Evolutionary conservation across 2,888 invertebrate genomes (phyloP).

Genomic region (Eilema caniola): DNA sequence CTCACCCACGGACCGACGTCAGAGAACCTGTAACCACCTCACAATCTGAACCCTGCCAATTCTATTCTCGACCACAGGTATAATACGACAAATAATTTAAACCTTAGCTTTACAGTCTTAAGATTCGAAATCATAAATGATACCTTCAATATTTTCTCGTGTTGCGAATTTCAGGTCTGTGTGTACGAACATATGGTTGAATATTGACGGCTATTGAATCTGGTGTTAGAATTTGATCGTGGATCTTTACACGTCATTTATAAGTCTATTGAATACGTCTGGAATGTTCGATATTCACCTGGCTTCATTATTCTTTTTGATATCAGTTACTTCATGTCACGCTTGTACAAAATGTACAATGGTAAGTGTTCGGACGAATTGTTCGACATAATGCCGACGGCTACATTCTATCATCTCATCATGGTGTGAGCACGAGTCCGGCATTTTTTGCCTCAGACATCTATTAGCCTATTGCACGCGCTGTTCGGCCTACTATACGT

Average conservation of each 20-base stretch:
- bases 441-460: too few species aligned
- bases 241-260: slow-evolving; percentile 61
- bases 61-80: slow-evolving; percentile 74
- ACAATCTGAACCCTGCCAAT: slow-evolving; percentile 69
- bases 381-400: too few species aligned
- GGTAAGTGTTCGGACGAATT: too few species aligned
- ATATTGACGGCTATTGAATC: slow-evolving; percentile 11
- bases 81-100: slow-evolving; percentile 38
- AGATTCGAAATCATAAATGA: slow-evolving; percentile 35
- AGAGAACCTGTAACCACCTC: slow-evolving; percentile 69
- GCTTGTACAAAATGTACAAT: too few species aligned
- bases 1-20: slow-evolving; percentile 63
- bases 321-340: slow-evolving; percentile 10
- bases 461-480: too few species aligned
- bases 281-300: slow-evolving; percentile 48
- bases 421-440: too few species aligned
- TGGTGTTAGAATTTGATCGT: slow-evolving; percentile 34
- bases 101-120: slow-evolving; percentile 35
- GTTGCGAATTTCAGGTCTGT: slow-evolving; percentile 23
- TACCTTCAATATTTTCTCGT: slow-evolving; percentile 12
- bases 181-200: neutral
- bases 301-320: slow-evolving; percentile 18
- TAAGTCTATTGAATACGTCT: slow-evolving; percentile 51
- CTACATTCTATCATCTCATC: too few species aligned
- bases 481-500: too few species aligned